Evolutionary conservation across 1,140 invertebrate species (phyloP).

Genomic region (Mercenaria mercenaria): DNA sequence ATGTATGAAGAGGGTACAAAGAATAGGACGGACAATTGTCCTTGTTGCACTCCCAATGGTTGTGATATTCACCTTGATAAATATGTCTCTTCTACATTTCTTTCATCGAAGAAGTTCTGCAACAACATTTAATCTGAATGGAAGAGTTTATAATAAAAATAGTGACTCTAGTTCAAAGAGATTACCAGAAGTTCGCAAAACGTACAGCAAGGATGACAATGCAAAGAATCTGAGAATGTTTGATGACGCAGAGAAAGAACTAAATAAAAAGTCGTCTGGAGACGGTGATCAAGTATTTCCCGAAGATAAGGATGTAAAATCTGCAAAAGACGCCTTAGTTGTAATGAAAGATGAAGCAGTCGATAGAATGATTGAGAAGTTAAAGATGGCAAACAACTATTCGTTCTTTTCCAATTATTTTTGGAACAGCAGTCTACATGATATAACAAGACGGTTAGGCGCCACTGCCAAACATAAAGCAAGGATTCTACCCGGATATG

Average conservation of each 20-base stretch:
- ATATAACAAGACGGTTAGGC: neutral
- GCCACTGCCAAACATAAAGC: neutral
- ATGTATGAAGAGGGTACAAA: neutral
- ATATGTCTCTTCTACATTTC: neutral
- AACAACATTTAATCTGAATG: neutral
- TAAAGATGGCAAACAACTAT: neutral
- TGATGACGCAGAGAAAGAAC: neutral
- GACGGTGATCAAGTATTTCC: neutral
- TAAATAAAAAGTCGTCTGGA: neutral
- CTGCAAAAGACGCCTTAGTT: neutral
- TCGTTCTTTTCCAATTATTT: conserved; percentile 2
- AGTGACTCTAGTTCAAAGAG: conserved; percentile 5
- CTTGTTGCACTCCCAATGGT: conserved; percentile 2
- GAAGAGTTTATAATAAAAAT: conserved; percentile 33
- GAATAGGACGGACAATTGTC: neutral
- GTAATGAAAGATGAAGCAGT: neutral
- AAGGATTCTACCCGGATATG: neutral
- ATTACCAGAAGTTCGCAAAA: neutral
- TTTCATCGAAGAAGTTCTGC: neutral
- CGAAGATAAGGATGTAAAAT: neutral
- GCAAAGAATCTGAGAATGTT: neutral
- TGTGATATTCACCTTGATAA: conserved; percentile 13
- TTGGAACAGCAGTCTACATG: neutral
- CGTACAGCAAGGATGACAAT: neutral
- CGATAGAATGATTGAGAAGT: conserved; percentile 12